Conservation (phyloP, 2,888 invertebrate genomes). For the Hydropsyche betteni region DNA sequence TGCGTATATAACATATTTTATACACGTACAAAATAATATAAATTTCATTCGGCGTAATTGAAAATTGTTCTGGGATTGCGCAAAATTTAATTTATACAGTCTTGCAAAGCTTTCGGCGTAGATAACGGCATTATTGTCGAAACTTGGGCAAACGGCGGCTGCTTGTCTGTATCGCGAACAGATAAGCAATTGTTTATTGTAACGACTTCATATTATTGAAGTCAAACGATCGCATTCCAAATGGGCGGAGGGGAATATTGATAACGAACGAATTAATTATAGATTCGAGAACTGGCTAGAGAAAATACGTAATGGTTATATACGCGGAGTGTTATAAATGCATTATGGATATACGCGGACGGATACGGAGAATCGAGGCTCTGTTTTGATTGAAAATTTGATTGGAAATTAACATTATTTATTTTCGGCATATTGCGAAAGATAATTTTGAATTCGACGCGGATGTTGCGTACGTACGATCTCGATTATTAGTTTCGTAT, state of each 20-base stretch:
- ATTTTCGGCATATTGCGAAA: background rate
- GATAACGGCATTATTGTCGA: slow-evolving; percentile 16
- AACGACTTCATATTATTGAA: slow-evolving; percentile 21
- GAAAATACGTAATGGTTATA: slow-evolving; percentile 1
- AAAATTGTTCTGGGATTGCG: too few relatives aligned
- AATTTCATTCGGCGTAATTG: too few relatives aligned
- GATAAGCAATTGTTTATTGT: slow-evolving; percentile 23
- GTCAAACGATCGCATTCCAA: slow-evolving; percentile 15
- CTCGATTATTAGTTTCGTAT: too few relatives aligned
- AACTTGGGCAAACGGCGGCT: background rate
- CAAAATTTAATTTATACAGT: background rate
- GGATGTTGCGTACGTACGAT: background rate
- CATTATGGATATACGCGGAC: background rate
- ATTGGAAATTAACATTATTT: slow-evolving; percentile 25
- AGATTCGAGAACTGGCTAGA: slow-evolving; percentile 16
- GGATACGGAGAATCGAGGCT: slow-evolving; percentile 6
- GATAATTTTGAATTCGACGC: background rate
- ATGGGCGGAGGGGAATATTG: slow-evolving; percentile 23
- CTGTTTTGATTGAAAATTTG: slow-evolving; percentile 14
- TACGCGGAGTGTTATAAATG: background rate
- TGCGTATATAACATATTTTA: slow-evolving; percentile 9
- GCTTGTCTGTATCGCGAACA: slow-evolving; percentile 9
- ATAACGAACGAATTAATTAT: slow-evolving; percentile 26
- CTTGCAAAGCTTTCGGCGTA: slow-evolving; percentile 16
- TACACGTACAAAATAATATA: background rate